Evolutionary conservation across 2,797 vertebrate species (phyloP), one percentile per base, ranked within the genome.

Genomic region (Rhynchotus rufescens): DNA sequence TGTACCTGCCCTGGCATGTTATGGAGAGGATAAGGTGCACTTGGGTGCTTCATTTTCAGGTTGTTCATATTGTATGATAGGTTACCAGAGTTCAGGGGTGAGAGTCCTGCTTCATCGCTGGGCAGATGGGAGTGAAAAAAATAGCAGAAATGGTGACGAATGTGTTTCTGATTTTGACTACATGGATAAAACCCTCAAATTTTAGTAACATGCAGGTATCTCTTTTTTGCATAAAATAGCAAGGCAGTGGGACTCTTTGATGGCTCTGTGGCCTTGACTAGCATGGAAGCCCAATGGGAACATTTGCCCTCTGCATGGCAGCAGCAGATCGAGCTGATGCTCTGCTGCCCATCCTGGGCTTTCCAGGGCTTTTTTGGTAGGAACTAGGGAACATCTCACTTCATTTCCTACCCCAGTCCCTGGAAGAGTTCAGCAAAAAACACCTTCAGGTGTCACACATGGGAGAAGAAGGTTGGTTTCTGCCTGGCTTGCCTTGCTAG

Each of bases 281-380:
- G 26, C 0, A 0, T 8, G 20, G 28, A 66, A 80, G 32, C 20
- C 26, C 38, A 6, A 23, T 11, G n/a, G 22, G 23, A 17, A 36
- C 1, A 0, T 65, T 54, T 73, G 64, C 42, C 75, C 54, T 12
- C n/a, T 9, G 42, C 0, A 0, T 0, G 2, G 36, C 38, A 84
- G 45, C 19, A 2, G 32, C 0, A 42, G 52, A 7, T 30, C 3
- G 32, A 65, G 47, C 44, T 0, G 1, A 47, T 10, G 28, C 52
- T 78, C 25, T 69, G 57, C 34, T 22, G 42, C 21, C 68, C 38
- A 23, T 42, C 51, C 30, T 17, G 64, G 38, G 56, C 54, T 22
- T 51, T 71, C 54, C 74, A 32, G 54, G 22, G 30, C 36, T 72
- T 23, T 57, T 68, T 81, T 17, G 30, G 42, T 65, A 82, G 61